Evolutionary conservation across 2,113 vertebrate species (phyloP).

Genomic region (Paratilapia polleni): DNA sequence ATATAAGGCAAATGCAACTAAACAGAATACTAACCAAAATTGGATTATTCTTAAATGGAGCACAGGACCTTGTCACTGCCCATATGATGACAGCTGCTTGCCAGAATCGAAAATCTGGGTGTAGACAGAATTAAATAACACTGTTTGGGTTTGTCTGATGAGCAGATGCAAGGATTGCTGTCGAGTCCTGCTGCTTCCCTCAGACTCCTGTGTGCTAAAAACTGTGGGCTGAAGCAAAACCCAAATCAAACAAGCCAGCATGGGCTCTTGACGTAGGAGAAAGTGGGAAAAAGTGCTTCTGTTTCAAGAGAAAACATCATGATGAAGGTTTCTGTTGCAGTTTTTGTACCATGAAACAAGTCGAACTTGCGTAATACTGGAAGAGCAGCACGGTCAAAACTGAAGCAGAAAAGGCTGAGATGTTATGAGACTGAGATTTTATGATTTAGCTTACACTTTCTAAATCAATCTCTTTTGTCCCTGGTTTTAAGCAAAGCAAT

Average conservation of each 20-base stretch:
- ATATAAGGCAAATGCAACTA: slow-evolving; percentile 4
- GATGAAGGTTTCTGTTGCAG: not conserved
- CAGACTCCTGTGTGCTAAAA: slow-evolving; percentile 17
- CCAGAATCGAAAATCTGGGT: slow-evolving; percentile 41
- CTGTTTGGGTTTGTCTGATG: slow-evolving; percentile 55
- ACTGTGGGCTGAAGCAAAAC: slow-evolving; percentile 50
- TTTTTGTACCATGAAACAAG: not conserved
- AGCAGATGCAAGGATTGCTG: slow-evolving; percentile 69
- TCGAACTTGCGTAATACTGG: not conserved
- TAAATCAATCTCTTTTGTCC: not conserved
- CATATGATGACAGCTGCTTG: slow-evolving; percentile 42
- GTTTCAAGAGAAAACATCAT: not conserved
- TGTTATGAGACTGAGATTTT: not conserved
- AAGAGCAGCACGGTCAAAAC: not conserved
- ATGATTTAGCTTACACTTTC: not conserved
- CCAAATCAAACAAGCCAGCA: slow-evolving; percentile 62
- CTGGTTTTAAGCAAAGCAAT: slow-evolving; percentile 1
- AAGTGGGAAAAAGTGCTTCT: slow-evolving; percentile 12
- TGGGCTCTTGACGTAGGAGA: slow-evolving; percentile 14
- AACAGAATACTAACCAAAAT: slow-evolving; percentile 16
- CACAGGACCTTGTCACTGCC: slow-evolving; percentile 31
- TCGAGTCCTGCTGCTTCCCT: slow-evolving; percentile 48
- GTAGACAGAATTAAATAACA: slow-evolving; percentile 52
- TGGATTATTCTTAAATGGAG: slow-evolving; percentile 24
- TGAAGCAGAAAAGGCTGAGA: not conserved